Evolutionary conservation across 2,113 vertebrate genomes (phyloP), one percentile per base, ranked within the genome.

Genomic region (Nycticebus coucang): DNA sequence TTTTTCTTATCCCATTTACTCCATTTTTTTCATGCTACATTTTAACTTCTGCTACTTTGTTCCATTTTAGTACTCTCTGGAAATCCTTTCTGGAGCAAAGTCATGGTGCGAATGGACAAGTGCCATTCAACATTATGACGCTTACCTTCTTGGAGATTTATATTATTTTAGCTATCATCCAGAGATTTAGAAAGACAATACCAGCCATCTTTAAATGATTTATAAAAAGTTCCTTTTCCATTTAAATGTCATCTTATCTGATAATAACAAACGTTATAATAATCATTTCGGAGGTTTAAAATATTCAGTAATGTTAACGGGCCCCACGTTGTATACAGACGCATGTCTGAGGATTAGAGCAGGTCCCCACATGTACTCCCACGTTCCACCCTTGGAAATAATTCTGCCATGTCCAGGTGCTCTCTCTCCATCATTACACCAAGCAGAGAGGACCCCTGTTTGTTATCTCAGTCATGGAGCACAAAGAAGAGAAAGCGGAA

Each of bases 1-100:
- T 69, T 90, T 94, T 92, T 91, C 66, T 78, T 84, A 78, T 68
- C 6, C 12, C 33, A 22, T 71, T 57, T 62, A 60, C 11, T 89
- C 88, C 71, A n/a, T 87, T 95, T 95, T 88, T 86, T 12, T 87
- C n/a, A 87, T 75, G 53, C 33, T 62, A 87, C 66, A 89, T 95
- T 89, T 81, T 87, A 89, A 55, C 41, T 86, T 86, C 12, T 66
- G 45, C 41, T 88, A 69, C 66, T 85, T 89, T 30, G 14, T 89
- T 91, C 10, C n/a, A 55, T 80, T 91, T 94, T 86, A 45, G 17
- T 89, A 37, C 10, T 80, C 22, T 68, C 74, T 94, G 26, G 57
- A 92, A 96, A 60, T 74, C 22, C 41, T 79, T 80, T 91, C 28
- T 79, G 41, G 82, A 90, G 87, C 19, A 89, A 87, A 89, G 41